A percentile compares a stretch with the other conserved stretches of the same genome.
phyloP scores from a whole-genome alignment of 1,140 invertebrate species.

The Oedothorax gibbosus region DNA sequence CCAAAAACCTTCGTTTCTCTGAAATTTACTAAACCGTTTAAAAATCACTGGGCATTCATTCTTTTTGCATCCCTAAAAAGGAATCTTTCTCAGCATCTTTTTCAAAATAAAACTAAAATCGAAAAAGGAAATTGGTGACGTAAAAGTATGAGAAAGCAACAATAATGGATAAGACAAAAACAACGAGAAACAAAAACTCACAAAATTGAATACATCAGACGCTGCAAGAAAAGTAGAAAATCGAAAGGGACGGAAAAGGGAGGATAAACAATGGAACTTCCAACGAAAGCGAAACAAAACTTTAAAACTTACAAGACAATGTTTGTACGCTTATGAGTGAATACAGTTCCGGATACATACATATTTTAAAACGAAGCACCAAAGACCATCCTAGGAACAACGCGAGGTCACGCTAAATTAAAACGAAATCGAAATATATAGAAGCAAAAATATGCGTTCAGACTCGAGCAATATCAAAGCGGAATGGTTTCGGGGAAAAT shows the following conservation, averaged over 20 bases:
- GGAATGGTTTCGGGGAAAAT: slow-evolving; percentile 5
- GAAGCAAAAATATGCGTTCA: slow-evolving; percentile 36
- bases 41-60: too few relatives aligned
- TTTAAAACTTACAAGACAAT: slow-evolving; percentile 1
- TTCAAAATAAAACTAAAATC: slow-evolving; percentile 22
- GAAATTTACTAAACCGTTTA: too few relatives aligned
- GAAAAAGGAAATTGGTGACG: not conserved
- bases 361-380: slow-evolving; percentile 44
- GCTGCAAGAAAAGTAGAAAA: slow-evolving; percentile 47
- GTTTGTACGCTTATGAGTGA: slow-evolving; percentile 38
- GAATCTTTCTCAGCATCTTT: not conserved
- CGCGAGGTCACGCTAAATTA: slow-evolving; percentile 37
- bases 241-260: slow-evolving; percentile 50
- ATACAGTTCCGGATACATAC: not conserved
- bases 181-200: slow-evolving; percentile 41
- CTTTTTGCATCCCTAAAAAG: too few relatives aligned
- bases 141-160: slow-evolving; percentile 41
- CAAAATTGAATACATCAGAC: slow-evolving; percentile 59
- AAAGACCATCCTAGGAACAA: slow-evolving; percentile 7
- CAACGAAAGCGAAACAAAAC: slow-evolving; percentile 12
- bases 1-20: too few relatives aligned
- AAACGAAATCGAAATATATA: slow-evolving; percentile 49
- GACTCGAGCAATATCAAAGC: slow-evolving; percentile 1
- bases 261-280: slow-evolving; percentile 45
- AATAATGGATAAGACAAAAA: slow-evolving; percentile 58